A percentile compares a stretch with the other conserved stretches of the same genome.
These are phyloP conservation scores for Lycodopsis pacificus DNA, from an alignment of 2,797 vertebrate genomes.

Conservation along the genomic window DNA sequence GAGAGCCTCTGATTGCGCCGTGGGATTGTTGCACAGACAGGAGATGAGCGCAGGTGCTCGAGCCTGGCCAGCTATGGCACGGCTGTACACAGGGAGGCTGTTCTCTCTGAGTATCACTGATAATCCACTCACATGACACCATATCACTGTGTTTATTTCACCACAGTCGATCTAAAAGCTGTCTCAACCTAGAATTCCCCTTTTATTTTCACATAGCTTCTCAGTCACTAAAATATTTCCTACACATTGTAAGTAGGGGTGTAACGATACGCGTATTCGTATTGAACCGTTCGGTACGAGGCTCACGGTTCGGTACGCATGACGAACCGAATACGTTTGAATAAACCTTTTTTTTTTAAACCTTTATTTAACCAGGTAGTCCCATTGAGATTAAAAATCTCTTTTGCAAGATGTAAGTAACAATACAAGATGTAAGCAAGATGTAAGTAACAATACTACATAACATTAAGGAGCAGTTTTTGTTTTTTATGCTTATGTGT, in stretches of 20 bases:
- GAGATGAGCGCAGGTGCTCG: constrained; percentile 69
- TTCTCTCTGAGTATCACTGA: constrained; percentile 56
- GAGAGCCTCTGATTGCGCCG: constrained; percentile 75
- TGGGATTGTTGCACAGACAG: constrained; percentile 58
- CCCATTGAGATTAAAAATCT: too few relatives aligned
- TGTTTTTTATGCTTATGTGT: too few relatives aligned
- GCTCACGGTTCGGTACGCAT: too few relatives aligned
- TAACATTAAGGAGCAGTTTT: too few relatives aligned
- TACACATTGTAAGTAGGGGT: background rate
- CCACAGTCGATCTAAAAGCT: constrained; percentile 32
- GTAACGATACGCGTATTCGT: too few relatives aligned
- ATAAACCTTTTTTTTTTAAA: too few relatives aligned
- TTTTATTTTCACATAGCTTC: background rate
- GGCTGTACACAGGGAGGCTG: constrained; percentile 43
- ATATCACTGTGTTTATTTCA: constrained; percentile 54
- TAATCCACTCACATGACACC: constrained; percentile 71
- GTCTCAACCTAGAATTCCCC: constrained; percentile 13
- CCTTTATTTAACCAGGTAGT: too few relatives aligned
- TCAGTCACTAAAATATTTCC: background rate
- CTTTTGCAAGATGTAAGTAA: too few relatives aligned
- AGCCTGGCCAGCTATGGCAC: constrained; percentile 44
- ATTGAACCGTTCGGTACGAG: too few relatives aligned
- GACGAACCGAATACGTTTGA: too few relatives aligned
- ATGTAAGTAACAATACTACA: too few relatives aligned
- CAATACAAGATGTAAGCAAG: too few relatives aligned